Conservation (phyloP, 2,113 vertebrate genomes). For the Isichthys henryi region DNA sequence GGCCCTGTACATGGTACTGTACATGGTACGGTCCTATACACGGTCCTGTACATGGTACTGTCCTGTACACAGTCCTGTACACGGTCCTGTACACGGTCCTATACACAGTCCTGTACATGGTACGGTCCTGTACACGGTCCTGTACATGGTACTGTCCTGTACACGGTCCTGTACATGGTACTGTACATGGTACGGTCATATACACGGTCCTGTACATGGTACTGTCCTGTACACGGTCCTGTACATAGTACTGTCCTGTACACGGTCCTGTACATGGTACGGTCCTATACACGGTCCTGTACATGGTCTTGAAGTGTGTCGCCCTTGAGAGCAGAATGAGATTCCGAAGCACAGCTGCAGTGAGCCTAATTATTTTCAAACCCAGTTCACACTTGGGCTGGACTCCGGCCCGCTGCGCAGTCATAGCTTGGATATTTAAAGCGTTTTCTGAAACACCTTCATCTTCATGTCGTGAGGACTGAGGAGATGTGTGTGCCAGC, state of each 20-base stretch:
- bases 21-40: not conserved
- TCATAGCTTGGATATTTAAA: not conserved
- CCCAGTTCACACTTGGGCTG: not conserved
- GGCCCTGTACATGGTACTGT: not conserved
- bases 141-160: too few relatives aligned
- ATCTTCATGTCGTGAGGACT: not conserved
- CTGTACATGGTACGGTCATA: too few relatives aligned
- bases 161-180: too few relatives aligned
- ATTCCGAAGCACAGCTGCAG: not conserved
- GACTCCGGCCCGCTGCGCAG: not conserved
- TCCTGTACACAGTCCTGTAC: not conserved
- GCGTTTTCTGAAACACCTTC: not conserved
- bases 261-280: too few relatives aligned
- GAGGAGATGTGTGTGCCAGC: not conserved
- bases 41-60: not conserved
- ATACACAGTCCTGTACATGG: too few relatives aligned
- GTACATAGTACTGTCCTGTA: too few relatives aligned
- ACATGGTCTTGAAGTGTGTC: not conserved
- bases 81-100: too few relatives aligned
- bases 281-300: too few relatives aligned
- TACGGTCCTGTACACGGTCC: too few relatives aligned
- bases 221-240: too few relatives aligned
- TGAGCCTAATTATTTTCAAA: not conserved
- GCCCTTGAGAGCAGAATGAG: not conserved
- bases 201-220: too few relatives aligned